Conservation (phyloP, 2,113 vertebrate species). For the Cynoglossus semilaevis region DNA sequence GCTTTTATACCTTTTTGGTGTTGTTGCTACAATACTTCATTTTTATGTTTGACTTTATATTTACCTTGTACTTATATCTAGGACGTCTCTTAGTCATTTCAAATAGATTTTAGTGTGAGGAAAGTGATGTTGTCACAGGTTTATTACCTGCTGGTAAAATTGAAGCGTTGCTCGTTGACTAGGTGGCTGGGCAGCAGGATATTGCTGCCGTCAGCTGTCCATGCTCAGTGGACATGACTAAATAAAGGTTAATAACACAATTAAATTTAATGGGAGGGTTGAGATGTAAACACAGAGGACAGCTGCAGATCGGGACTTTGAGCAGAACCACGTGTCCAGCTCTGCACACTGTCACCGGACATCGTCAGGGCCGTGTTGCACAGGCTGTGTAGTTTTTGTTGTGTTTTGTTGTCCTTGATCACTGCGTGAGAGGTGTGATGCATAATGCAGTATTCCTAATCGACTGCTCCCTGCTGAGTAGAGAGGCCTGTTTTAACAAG, state of each 20-base stretch:
- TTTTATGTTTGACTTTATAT: too few relatives aligned
- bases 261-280: slow-evolving; percentile 15
- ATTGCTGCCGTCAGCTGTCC: background rate
- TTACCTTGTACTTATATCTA: too few relatives aligned
- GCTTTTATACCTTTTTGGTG: too few relatives aligned
- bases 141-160: too few relatives aligned
- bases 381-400: slow-evolving; percentile 22
- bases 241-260: slow-evolving; percentile 24
- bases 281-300: background rate
- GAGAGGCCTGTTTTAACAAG: slow-evolving; percentile 57
- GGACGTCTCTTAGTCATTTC: too few relatives aligned
- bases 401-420: slow-evolving; percentile 13
- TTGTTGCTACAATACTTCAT: too few relatives aligned
- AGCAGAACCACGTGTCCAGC: background rate
- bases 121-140: too few relatives aligned
- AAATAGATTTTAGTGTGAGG: too few relatives aligned
- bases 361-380: slow-evolving; percentile 4
- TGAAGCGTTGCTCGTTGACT: too few relatives aligned
- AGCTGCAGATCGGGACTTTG: background rate
- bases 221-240: slow-evolving; percentile 4
- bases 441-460: slow-evolving; percentile 36
- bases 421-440: slow-evolving; percentile 33
- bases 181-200: background rate
- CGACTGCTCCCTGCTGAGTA: slow-evolving; percentile 36
- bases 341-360: background rate